Evolutionary conservation across 2,797 vertebrate species (phyloP), one percentile per base, ranked within the genome.

Genomic region (Microtus agrestis): DNA sequence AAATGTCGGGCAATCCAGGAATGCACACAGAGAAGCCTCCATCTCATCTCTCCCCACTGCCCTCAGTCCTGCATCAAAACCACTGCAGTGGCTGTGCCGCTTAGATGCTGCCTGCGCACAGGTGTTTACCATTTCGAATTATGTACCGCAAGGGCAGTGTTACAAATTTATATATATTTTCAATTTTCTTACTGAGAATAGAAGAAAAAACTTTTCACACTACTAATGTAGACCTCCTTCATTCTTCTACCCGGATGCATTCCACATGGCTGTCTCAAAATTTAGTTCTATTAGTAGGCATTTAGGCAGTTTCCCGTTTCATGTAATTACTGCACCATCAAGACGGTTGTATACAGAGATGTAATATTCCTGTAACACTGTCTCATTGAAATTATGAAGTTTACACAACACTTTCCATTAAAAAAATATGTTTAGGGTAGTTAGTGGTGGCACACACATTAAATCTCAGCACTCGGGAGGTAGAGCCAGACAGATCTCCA

Each of bases 1-100:
- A 93, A 91, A 86, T 23, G 56, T 87, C 46, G 89, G 87, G 51
- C 17, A 29, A 21, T 51, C 48, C 46, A 71, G 80, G 84, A 92
- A 31, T 67, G 48, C 69, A 25, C 31, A 40, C 51, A 43, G 89
- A 59, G 77, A 69, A 78, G 25, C 37, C 40, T 27, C 76, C 82
- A 23, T 56, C 87, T 91, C 51, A 63, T 6, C 12, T 79, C 12
- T 76, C 56, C 23, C 48, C 69, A n/a, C 8, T 37, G 3, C 65
- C 4, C 8, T 84, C 37, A 34, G 31, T 29, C 81, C 48, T 80
- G 15, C 48, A 82, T 61, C 67, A 77, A 93, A 93, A 93, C 37
- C 54, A 46, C 76, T 5, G 65, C 77, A 14, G 25, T 81, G 86
- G 73, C 12, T 77, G 43, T 78, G n/a, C n/a, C 34, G 61, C 76